These are phyloP conservation scores for Caenorhabditis auriculariae DNA, from an alignment of 2,888 invertebrate genomes.

Conservation along the genomic window DNA sequence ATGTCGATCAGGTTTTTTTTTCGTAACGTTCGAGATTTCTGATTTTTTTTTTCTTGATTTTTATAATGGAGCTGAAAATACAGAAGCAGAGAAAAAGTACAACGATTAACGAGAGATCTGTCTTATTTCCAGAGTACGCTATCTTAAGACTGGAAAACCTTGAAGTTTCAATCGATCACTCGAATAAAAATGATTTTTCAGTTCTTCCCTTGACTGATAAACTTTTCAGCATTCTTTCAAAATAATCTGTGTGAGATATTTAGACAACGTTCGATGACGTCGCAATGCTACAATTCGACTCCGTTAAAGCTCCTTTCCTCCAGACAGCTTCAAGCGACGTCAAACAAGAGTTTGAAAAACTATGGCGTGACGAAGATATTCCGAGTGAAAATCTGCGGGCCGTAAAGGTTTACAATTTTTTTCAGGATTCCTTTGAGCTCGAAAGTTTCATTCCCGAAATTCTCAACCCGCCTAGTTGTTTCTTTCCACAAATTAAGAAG, in stretches of 20 bases:
- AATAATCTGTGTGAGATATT: no score
- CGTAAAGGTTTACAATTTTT: conserved; percentile 37
- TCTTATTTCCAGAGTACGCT: neutral
- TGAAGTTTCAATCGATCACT: conserved; percentile 6
- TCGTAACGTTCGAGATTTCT: no score
- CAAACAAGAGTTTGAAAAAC: conserved; percentile 42
- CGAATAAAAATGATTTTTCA: neutral
- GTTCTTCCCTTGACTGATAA: no score
- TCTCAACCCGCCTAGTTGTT: no score
- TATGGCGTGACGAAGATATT: conserved; percentile 56
- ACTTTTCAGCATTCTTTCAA: no score
- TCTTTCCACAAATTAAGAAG: no score
- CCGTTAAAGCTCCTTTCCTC: conserved; percentile 48
- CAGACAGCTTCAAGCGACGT: conserved; percentile 42
- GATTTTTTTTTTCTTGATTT: no score
- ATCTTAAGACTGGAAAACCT: no score
- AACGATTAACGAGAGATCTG: conserved; percentile 3
- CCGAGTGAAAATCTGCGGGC: conserved; percentile 51
- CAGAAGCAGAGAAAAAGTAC: neutral
- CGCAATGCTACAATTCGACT: conserved; percentile 45
- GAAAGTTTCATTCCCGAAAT: conserved; percentile 1
- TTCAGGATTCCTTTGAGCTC: neutral
- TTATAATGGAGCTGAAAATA: no score
- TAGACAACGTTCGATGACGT: conserved; percentile 44
- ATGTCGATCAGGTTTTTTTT: conserved; percentile 29